These are phyloP conservation scores for Acomys russatus DNA, from an alignment of 2,797 vertebrate genomes.

Conservation along the genomic window DNA sequence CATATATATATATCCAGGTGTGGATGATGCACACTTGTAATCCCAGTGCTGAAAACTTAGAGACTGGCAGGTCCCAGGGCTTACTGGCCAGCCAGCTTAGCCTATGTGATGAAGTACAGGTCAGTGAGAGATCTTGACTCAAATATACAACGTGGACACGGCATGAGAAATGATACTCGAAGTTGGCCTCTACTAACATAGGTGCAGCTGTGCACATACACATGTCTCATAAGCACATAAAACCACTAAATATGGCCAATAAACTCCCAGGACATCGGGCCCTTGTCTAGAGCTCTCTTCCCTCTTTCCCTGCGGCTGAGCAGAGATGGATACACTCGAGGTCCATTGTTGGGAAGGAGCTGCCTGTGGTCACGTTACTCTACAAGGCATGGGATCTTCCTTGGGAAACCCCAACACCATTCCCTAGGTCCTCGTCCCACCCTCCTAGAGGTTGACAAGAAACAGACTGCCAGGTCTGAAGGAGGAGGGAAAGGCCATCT, in stretches of 20 bases:
- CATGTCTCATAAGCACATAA: neutral
- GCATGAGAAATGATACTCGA: neutral
- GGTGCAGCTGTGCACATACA: neutral
- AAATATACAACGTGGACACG: neutral
- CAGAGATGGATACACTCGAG: neutral
- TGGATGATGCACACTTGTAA: neutral
- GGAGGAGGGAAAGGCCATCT: neutral
- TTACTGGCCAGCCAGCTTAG: neutral
- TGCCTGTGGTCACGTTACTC: neutral
- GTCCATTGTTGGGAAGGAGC: neutral
- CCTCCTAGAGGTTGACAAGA: neutral
- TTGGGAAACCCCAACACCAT: neutral
- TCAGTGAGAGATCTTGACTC: neutral
- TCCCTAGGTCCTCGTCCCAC: neutral
- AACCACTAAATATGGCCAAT: neutral
- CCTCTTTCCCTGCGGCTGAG: neutral
- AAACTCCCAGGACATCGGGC: neutral
- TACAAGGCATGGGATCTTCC: neutral
- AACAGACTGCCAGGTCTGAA: neutral
- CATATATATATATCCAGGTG: no score
- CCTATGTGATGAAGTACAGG: neutral
- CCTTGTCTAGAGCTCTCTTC: conserved; percentile 2
- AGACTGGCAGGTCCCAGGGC: neutral
- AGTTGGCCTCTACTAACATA: neutral
- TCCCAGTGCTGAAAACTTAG: neutral